Base-by-base conservation (phyloP, 2,888 invertebrate species). In the Pelosia muscerda region DNA sequence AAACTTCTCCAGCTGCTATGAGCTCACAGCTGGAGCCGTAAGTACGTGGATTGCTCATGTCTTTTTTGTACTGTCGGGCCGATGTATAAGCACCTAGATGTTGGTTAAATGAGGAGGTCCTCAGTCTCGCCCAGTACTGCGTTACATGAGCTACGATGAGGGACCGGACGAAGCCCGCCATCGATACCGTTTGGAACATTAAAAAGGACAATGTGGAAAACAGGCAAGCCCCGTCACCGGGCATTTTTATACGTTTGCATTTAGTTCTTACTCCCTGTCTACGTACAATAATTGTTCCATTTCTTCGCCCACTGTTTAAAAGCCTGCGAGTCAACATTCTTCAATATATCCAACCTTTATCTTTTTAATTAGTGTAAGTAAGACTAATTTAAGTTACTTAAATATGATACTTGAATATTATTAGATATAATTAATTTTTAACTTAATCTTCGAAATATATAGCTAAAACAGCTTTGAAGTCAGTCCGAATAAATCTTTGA, bases 101-200 rank as follows among this genome's bases (percentile, higher is more conserved):
- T n/a, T 49, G 8, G 9, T 49, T 9, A 8, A 2, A 8, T n/a
- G 49, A 2, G 6, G 8, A 2, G 8, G 9, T 4, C 2, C 2
- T 2, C 1, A 9, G n/a, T 19, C 8, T 8, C n/a, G 0, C 1
- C 49, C 49, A 49, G 19, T 49, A 0, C 8, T 2, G 6, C 8
- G 19, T 4, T 2, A 49, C 49, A 9, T 49, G n/a, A 4, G 1
- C 2, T 4, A 49, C 49, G 0, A 49, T 1, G 0, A n/a, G 1
- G 5, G 0, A 0, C 2, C 49, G 49, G 1, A 49, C 9, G 0
- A 2, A 0, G 8, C 1, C 1, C 2, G n/a, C 9, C 49, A 8
- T 6, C n/a, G 8, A 11, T 2, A 49, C 5, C 1, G 19, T 19
- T 15, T 15, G 8, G 31, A 10, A 49, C 19, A n/a, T 49, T 49